Conservation (phyloP, 2,797 vertebrate genomes). For the Characodon lateralis region DNA sequence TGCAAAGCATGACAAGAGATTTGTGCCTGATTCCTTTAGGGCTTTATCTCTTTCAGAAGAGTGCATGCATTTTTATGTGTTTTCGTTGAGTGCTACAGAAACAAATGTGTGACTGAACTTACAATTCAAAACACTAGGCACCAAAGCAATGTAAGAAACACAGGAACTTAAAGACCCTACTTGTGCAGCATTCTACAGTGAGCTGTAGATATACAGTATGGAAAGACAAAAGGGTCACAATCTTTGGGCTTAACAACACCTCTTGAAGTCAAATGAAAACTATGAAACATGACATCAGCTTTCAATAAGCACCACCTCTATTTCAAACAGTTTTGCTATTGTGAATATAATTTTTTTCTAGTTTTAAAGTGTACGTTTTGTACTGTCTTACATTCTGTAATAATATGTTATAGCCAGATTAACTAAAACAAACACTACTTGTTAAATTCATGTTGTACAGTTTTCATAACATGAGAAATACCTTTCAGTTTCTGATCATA, state of each 20-base stretch:
- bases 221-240: not conserved
- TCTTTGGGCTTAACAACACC: not conserved
- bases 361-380: too few species aligned
- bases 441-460: too few species aligned
- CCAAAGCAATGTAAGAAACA: not conserved
- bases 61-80: not conserved
- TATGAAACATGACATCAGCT: not conserved
- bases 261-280: not conserved
- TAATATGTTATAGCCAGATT: too few species aligned
- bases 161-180: too few species aligned
- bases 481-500: not conserved
- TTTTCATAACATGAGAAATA: not conserved
- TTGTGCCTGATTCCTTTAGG: not conserved
- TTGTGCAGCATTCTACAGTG: not conserved
- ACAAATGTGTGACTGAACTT: not conserved
- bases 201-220: not conserved
- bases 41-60: too few species aligned
- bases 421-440: too few species aligned
- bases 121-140: not conserved
- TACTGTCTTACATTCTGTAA: too few species aligned
- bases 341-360: too few species aligned
- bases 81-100: not conserved
- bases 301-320: not conserved
- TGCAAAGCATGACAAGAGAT: not conserved
- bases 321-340: not conserved